Conservation (phyloP, 1,140 invertebrate species). For the Aphidius ervi region DNA sequence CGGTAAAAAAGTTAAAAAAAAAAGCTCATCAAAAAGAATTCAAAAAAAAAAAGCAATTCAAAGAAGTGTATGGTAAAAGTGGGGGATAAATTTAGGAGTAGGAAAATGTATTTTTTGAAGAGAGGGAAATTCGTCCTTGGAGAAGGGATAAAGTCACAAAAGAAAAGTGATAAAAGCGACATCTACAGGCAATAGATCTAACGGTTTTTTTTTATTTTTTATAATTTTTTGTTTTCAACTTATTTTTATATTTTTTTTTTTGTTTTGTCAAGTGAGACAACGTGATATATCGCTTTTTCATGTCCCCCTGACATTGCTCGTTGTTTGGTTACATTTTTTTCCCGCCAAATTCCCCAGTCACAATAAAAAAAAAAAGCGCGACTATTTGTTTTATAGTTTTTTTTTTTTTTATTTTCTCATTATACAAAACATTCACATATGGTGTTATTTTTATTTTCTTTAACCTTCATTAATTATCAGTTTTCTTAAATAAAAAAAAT, state of each 20-base stretch:
- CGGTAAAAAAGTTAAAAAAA: neutral
- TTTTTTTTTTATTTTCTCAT: too few relatives aligned
- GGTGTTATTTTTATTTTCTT: too few relatives aligned
- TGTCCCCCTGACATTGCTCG: neutral
- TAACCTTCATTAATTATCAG: too few relatives aligned
- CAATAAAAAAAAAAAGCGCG: too few relatives aligned
- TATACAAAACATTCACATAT: too few relatives aligned
- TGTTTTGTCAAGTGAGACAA: constrained; percentile 31
- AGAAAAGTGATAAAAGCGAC: too few relatives aligned
- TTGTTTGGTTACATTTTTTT: constrained; percentile 49
- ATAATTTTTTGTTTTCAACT: constrained; percentile 7
- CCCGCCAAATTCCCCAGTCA: constrained; percentile 46
- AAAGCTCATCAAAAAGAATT: neutral
- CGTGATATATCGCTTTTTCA: constrained; percentile 45
- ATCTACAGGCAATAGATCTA: too few relatives aligned
- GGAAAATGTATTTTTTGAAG: neutral
- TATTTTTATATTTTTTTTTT: constrained; percentile 27
- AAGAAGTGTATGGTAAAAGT: constrained; percentile 4
- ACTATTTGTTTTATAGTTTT: too few relatives aligned
- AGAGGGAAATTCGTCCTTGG: too few relatives aligned
- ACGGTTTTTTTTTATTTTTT: neutral
- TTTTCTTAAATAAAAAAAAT: neutral
- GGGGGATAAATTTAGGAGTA: constrained; percentile 9
- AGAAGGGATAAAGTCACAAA: too few relatives aligned
- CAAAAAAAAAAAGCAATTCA: neutral